These are phyloP conservation scores for Trilocha varians DNA, from an alignment of 2,888 invertebrate species.

Conservation along the genomic window DNA sequence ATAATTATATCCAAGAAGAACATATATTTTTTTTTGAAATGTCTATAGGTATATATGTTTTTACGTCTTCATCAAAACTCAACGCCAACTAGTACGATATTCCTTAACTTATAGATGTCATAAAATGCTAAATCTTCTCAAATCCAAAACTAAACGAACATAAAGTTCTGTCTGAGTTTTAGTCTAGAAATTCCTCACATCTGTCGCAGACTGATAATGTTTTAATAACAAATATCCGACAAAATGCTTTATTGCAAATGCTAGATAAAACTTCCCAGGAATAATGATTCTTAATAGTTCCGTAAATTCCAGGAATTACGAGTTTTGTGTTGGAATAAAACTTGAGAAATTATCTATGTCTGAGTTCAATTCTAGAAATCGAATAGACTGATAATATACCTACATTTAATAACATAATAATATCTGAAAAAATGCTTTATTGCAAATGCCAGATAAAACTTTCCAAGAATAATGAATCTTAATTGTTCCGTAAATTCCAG, in stretches of 20 bases:
- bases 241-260: slow-evolving; percentile 69
- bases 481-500: slow-evolving; percentile 60
- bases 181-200: slow-evolving; percentile 24
- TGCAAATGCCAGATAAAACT: slow-evolving; percentile 66
- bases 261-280: slow-evolving; percentile 68
- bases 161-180: no score
- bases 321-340: slow-evolving; percentile 64
- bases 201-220: slow-evolving; percentile 59
- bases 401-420: slow-evolving; percentile 66
- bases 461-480: slow-evolving; percentile 70
- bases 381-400: slow-evolving; percentile 57
- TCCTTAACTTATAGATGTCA: no score
- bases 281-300: slow-evolving; percentile 69
- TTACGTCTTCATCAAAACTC: no score
- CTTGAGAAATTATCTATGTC: slow-evolving; percentile 52
- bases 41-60: no score
- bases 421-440: slow-evolving; percentile 72
- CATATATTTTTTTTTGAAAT: no score
- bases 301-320: slow-evolving; percentile 58
- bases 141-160: no score
- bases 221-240: slow-evolving; percentile 67
- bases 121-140: no score
- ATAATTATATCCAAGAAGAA: no score
- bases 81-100: no score
- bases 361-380: background rate